Percentiles rank a stretch among this genome's conserved stretches.
Conservation (phyloP, 1,140 invertebrate species). For the Drosophila baimaii region DNA sequence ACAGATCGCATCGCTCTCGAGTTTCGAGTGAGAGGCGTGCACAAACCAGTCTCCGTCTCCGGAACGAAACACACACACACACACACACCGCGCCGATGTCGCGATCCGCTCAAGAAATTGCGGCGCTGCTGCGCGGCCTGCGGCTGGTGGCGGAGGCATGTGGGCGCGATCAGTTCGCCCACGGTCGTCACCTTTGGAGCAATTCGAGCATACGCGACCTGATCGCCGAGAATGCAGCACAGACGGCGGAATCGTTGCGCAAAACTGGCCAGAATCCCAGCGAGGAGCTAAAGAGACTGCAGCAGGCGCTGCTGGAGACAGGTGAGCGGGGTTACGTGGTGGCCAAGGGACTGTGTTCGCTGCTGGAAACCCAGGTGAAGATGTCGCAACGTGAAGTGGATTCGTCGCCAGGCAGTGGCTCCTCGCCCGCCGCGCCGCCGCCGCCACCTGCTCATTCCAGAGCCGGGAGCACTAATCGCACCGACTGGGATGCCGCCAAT, state of each 20-base stretch:
- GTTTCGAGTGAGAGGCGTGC: conserved; percentile 1
- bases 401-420: not conserved
- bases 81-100: too few relatives aligned
- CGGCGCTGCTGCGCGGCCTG: conserved; percentile 87
- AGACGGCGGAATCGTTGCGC: conserved; percentile 51
- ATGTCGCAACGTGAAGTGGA: conserved; percentile 26
- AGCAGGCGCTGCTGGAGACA: conserved; percentile 65
- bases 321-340: conserved; percentile 72
- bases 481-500: conserved; percentile 52
- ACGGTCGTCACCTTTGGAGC: conserved; percentile 86
- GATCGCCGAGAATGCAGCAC: conserved; percentile 83
- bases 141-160: conserved; percentile 87
- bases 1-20: not conserved
- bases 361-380: conserved; percentile 56
- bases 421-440: too few relatives aligned
- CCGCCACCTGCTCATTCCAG: too few relatives aligned
- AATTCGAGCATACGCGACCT: conserved; percentile 87
- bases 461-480: not conserved
- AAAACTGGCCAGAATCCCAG: conserved; percentile 72
- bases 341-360: conserved; percentile 63
- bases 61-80: not conserved
- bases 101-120: conserved; percentile 85
- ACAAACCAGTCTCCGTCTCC: conserved; percentile 14
- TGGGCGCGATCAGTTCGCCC: conserved; percentile 86
- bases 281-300: conserved; percentile 59